Conservation (phyloP, 2,113 vertebrate genomes). For the Butastur rufipennis region DNA sequence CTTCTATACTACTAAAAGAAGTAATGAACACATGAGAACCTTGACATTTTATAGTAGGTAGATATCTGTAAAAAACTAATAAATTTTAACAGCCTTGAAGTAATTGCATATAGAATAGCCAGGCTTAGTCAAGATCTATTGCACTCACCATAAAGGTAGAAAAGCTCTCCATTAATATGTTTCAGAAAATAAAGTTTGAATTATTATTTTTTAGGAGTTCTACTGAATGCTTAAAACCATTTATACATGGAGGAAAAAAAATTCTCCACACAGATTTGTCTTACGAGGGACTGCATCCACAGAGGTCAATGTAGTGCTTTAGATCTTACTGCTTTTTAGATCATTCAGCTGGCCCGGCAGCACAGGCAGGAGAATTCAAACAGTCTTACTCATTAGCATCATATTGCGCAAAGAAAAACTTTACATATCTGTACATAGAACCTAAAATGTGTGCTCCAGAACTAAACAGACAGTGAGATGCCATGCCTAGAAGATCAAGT, state of each 20-base stretch:
- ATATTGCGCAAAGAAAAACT: not conserved
- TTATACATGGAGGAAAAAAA: not conserved
- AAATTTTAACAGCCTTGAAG: not conserved
- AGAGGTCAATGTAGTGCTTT: not conserved
- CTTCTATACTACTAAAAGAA: not conserved
- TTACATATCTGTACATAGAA: not conserved
- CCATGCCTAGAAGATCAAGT: not conserved
- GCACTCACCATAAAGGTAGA: not conserved
- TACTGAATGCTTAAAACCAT: not conserved
- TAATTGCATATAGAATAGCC: not conserved
- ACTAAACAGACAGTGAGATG: not conserved
- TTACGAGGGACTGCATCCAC: not conserved
- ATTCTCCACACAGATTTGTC: not conserved
- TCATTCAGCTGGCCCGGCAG: not conserved
- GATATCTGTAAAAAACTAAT: not conserved
- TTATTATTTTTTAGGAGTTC: not conserved
- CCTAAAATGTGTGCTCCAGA: not conserved
- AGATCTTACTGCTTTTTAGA: not conserved
- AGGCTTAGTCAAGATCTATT: not conserved
- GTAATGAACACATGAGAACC: not conserved
- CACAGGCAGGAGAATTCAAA: not conserved
- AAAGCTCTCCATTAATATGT: not conserved
- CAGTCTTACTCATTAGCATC: not conserved
- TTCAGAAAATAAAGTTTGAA: not conserved
- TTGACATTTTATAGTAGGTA: not conserved